Evolutionary conservation across 2,113 vertebrate genomes (phyloP).

Genomic region (Butorides virescens): DNA sequence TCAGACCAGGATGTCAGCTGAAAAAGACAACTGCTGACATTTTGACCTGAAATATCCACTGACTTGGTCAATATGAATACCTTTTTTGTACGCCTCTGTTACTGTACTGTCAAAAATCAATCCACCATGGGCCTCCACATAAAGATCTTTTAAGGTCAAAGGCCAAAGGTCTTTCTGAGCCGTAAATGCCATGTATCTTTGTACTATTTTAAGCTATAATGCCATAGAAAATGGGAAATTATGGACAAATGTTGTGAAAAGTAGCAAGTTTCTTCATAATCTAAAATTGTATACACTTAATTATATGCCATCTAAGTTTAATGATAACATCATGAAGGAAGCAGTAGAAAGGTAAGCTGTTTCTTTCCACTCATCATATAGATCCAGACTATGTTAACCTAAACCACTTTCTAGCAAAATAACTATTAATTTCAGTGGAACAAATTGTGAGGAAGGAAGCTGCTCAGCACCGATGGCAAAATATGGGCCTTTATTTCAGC

Average conservation of each 20-base stretch:
- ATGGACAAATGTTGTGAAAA: background rate
- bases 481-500: background rate
- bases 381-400: background rate
- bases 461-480: background rate
- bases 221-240: constrained; percentile 2
- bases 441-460: background rate
- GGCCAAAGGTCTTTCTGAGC: constrained; percentile 62
- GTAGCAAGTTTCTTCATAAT: background rate
- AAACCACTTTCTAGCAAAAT: background rate
- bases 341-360: background rate
- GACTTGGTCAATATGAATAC: constrained; percentile 66
- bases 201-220: constrained; percentile 61
- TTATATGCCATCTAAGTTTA: background rate
- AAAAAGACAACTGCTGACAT: constrained; percentile 68
- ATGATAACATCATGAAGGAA: background rate
- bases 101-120: constrained; percentile 72
- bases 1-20: constrained; percentile 57
- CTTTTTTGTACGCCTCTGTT: constrained; percentile 68
- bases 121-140: constrained; percentile 57
- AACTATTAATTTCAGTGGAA: background rate
- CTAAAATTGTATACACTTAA: background rate
- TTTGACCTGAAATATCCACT: constrained; percentile 72
- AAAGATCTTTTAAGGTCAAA: constrained; percentile 73
- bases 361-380: background rate
- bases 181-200: constrained; percentile 55